Evolutionary conservation across 2,797 vertebrate species (phyloP).

Genomic region (Limnodromus scolopaceus): DNA sequence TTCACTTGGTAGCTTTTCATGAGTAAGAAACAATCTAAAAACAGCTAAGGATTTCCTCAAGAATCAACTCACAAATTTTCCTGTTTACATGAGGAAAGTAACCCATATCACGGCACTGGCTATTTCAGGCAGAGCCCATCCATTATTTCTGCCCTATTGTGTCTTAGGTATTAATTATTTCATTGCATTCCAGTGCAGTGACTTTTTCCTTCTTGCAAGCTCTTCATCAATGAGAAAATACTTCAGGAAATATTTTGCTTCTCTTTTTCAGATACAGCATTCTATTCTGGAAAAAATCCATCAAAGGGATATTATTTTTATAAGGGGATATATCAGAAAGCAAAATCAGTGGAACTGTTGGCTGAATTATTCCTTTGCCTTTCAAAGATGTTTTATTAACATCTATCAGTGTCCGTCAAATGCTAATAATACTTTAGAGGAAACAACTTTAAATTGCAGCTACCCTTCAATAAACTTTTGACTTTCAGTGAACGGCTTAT

Average conservation of each 20-base stretch:
- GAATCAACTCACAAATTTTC: neutral
- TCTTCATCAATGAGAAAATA: slow-evolving; percentile 48
- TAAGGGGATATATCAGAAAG: slow-evolving; percentile 39
- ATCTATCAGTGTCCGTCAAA: slow-evolving; percentile 47
- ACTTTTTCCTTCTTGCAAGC: neutral
- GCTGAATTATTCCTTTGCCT: slow-evolving; percentile 42
- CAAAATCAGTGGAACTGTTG: slow-evolving; percentile 33
- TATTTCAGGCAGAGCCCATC: neutral
- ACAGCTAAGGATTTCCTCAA: neutral
- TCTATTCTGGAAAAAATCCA: slow-evolving; percentile 56
- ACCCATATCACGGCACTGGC: neutral
- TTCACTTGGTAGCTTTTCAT: neutral
- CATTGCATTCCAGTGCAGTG: slow-evolving; percentile 42
- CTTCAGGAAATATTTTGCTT: slow-evolving; percentile 62
- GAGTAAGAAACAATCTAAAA: neutral
- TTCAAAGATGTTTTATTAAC: slow-evolving; percentile 34
- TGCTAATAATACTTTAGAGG: slow-evolving; percentile 10
- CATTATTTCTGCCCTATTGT: neutral
- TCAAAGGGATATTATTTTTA: slow-evolving; percentile 64
- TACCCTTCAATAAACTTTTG: slow-evolving; percentile 21
- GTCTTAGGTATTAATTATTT: slow-evolving; percentile 66
- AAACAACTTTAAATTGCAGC: slow-evolving; percentile 35
- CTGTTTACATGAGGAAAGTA: neutral
- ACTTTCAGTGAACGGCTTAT: slow-evolving; percentile 17
- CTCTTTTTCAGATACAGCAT: slow-evolving; percentile 44